These are phyloP conservation scores for Aselliscus stoliczkanus DNA, from an alignment of 2,797 vertebrate species.

Conservation along the genomic window DNA sequence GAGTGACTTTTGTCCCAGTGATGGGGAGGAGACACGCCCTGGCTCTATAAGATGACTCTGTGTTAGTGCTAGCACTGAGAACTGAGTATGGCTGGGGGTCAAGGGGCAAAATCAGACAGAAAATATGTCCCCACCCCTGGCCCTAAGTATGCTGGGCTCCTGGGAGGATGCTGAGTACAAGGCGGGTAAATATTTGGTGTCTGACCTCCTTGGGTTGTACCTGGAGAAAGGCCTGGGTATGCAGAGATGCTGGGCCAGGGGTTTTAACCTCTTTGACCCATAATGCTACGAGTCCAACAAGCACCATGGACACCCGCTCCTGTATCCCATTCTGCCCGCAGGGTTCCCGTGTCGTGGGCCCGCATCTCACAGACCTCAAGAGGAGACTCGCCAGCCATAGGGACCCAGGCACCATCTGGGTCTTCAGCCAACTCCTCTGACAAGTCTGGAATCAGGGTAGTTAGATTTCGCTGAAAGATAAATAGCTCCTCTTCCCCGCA, in stretches of 20 bases:
- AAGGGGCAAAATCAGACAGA: neutral
- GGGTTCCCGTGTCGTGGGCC: neutral
- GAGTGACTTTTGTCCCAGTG: neutral
- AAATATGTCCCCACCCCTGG: neutral
- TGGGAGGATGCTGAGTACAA: neutral
- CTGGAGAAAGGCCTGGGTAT: neutral
- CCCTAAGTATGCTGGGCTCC: neutral
- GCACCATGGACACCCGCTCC: neutral
- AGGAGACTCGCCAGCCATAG: neutral
- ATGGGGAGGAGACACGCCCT: neutral
- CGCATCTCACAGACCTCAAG: neutral
- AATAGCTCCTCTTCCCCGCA: conserved; percentile 78
- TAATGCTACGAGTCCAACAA: neutral
- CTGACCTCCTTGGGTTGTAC: neutral
- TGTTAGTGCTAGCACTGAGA: neutral
- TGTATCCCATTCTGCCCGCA: neutral
- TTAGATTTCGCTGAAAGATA: conserved; percentile 83
- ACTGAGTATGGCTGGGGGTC: neutral
- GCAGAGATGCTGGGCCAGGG: neutral
- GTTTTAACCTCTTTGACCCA: neutral
- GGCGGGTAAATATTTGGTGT: neutral
- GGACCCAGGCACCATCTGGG: conserved; percentile 58
- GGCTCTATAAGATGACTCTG: neutral
- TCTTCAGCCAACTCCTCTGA: conserved; percentile 76
- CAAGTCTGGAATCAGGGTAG: conserved; percentile 78